Percentiles rank a stretch among this genome's conserved stretches.
These are phyloP conservation scores for Bhutanitis thaidina DNA, from an alignment of 2,888 invertebrate species.

Conservation along the genomic window DNA sequence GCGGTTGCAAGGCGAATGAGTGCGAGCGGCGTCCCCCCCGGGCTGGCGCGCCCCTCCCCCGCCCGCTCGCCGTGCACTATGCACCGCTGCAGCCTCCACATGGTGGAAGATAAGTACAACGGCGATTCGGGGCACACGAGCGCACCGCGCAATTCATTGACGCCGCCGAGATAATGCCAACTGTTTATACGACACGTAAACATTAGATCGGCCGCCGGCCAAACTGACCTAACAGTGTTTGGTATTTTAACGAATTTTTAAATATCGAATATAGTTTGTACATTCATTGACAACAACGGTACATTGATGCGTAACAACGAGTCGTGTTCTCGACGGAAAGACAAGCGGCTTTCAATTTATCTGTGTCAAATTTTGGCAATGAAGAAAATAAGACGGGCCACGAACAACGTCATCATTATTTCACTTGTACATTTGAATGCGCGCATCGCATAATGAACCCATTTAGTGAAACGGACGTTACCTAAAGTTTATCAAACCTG, in stretches of 20 bases:
- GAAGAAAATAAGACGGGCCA: not conserved
- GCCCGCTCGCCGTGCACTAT: constrained; percentile 51
- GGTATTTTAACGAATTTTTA: constrained; percentile 1
- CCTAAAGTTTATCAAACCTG: constrained; percentile 38
- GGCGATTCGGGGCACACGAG: constrained; percentile 42
- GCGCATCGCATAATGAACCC: constrained; percentile 28
- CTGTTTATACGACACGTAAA: constrained; percentile 53
- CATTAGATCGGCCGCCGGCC: constrained; percentile 35
- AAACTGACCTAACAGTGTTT: constrained; percentile 23
- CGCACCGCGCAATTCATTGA: constrained; percentile 57
- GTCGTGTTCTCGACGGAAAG: not conserved
- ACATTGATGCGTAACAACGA: constrained; percentile 3
- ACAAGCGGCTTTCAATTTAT: constrained; percentile 1
- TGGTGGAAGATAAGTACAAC: constrained; percentile 51
- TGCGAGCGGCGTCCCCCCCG: constrained; percentile 43
- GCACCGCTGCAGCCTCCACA: constrained; percentile 71
- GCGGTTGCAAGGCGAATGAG: constrained; percentile 58
- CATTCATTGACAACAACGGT: not conserved
- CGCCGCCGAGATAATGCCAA: constrained; percentile 44
- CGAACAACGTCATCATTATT: not conserved
- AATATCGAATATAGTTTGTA: not conserved
- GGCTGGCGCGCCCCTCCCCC: constrained; percentile 33
- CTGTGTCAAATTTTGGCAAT: constrained; percentile 6
- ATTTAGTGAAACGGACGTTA: constrained; percentile 35
- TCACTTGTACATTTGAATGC: not conserved